Evolutionary conservation across 1,140 invertebrate genomes (phyloP), one percentile per base, ranked within the genome.

Genomic region (Elysia chlorotica): DNA sequence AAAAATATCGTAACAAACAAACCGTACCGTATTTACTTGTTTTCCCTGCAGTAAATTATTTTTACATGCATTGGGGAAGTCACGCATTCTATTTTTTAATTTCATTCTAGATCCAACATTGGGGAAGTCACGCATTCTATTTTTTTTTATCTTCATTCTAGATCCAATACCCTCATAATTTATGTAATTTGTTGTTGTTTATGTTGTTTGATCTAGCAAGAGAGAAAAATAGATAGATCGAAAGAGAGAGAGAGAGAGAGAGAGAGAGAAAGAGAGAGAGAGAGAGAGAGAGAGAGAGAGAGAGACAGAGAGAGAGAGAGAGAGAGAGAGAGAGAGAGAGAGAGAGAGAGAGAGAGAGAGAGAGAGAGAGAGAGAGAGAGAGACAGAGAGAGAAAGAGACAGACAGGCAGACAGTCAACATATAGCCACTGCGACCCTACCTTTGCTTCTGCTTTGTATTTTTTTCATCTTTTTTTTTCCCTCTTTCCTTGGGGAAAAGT

Each of bases 221-320:
- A 30, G 57, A 61, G 57, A 5, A n/a, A 63, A 4, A 63, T 14
- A 61, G 57, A 61, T 14, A 61, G 57, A 61, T 14, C 6, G 61
- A 30, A 4, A 63, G 61, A 63, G 61, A 30, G 61, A 63, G 61
- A 10, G 28, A 30, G 28, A 63, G 57, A 61, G 57, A 61, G 57
- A 61, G 57, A 61, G 57, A 61, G 57, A 61, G 57, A 61, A 25
- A 61, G 57, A 61, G 57, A 61, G 14, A 61, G 14, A 61, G 14
- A 61, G 14, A 2, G 25, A 65, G 25, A 65, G 10, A 2, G 1
- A 2, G 25, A 65, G 25, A 65, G 25, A 2, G 25, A 30, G 6
- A 30, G 10, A 30, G 10, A 30, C n/a, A 65, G 25, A 65, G 25
- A 65, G 25, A 35, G 30, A 65, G 14, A 65, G 1, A 38, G 14